Conservation (phyloP, 1,140 invertebrate species). For the Araneus ventricosus region DNA sequence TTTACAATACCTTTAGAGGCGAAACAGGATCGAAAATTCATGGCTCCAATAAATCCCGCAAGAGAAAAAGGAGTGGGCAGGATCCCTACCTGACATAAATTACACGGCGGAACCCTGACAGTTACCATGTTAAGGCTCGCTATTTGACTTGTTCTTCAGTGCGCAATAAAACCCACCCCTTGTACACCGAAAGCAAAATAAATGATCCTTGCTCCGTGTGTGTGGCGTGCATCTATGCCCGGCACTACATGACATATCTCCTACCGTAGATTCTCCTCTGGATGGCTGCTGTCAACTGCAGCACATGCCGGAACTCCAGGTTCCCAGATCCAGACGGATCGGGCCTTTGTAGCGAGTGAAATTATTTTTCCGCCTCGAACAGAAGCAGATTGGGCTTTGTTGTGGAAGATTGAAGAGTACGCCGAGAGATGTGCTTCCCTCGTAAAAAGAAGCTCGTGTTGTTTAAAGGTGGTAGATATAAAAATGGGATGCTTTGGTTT, state of each 20-base stretch:
- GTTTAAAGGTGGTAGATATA: not conserved
- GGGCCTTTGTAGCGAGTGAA: not conserved
- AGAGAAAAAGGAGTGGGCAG: not conserved
- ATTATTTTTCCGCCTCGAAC: slow-evolving; percentile 5
- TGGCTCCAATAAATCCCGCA: not conserved
- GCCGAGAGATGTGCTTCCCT: not conserved
- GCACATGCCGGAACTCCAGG: not conserved
- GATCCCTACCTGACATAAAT: slow-evolving; percentile 4
- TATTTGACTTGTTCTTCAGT: slow-evolving; percentile 14
- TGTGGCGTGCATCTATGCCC: not conserved
- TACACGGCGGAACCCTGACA: not conserved
- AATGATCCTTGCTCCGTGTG: not conserved
- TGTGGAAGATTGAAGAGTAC: not conserved
- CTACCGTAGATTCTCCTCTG: not conserved
- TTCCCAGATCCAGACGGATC: not conserved
- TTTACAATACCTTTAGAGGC: not conserved
- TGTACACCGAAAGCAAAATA: slow-evolving; percentile 36
- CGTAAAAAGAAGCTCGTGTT: not conserved
- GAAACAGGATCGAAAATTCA: not conserved
- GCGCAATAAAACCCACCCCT: slow-evolving; percentile 2
- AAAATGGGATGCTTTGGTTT: not conserved
- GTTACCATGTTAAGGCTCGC: slow-evolving; percentile 4
- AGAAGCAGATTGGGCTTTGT: not conserved
- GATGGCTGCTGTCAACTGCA: not conserved
- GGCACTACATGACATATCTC: not conserved